Evolutionary conservation across 2,797 vertebrate genomes (phyloP).

Genomic region (Cheirogaleus major): DNA sequence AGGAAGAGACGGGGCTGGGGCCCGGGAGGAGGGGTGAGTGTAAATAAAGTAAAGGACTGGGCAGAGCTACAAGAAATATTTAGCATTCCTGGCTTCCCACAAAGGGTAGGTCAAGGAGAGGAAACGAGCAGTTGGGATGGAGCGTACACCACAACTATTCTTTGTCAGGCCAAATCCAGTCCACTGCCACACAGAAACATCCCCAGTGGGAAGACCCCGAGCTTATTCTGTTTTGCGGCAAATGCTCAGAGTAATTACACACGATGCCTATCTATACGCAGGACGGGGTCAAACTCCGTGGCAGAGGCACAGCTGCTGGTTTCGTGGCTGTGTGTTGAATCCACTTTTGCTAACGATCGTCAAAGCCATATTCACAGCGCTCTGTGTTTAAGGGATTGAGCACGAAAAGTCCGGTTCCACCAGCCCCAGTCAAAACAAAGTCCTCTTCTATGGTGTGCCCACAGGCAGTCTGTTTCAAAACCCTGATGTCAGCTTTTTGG

Average conservation of each 20-base stretch:
- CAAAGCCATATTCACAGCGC: conserved; percentile 44
- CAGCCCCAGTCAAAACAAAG: conserved; percentile 62
- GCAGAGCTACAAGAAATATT: conserved; percentile 87
- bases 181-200: conserved; percentile 80
- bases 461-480: not conserved
- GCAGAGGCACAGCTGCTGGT: conserved; percentile 70
- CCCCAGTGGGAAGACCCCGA: conserved; percentile 77
- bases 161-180: conserved; percentile 83
- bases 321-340: conserved; percentile 60
- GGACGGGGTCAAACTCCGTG: conserved; percentile 59
- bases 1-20: conserved; percentile 46
- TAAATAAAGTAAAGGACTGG: conserved; percentile 85
- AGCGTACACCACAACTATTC: conserved; percentile 91
- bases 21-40: conserved; percentile 70
- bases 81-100: conserved; percentile 89
- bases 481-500: not conserved
- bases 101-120: conserved; percentile 89
- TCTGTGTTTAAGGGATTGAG: conserved; percentile 29
- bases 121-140: conserved; percentile 87
- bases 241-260: conserved; percentile 69
- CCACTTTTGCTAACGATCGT: conserved; percentile 3
- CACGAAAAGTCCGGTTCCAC: not conserved
- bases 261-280: not conserved
- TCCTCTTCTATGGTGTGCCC: not conserved
- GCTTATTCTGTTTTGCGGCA: conserved; percentile 78